Conservation (phyloP, 2,113 vertebrate genomes). For the Gallinago jamesoni region DNA sequence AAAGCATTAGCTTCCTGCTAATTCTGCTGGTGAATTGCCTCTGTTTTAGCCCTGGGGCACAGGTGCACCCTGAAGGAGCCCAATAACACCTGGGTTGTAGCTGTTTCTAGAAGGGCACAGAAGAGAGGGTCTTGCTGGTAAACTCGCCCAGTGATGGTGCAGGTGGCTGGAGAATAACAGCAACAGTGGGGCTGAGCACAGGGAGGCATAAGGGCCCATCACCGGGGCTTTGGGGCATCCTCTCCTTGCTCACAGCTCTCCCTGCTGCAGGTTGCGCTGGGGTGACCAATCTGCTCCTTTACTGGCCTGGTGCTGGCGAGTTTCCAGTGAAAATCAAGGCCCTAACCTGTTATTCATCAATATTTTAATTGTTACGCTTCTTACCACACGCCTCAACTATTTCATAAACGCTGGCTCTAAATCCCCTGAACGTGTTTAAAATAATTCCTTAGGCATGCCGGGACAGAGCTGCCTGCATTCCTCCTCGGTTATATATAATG, state of each 20-base stretch:
- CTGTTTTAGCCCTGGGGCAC: background rate
- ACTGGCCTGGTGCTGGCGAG: background rate
- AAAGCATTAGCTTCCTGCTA: background rate
- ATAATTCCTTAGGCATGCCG: background rate
- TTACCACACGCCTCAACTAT: background rate
- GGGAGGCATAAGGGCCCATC: background rate
- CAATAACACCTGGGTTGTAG: background rate
- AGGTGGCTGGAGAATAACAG: no score
- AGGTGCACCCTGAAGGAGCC: background rate
- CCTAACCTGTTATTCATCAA: background rate
- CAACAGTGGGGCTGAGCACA: background rate
- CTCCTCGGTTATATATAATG: background rate
- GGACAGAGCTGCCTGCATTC: background rate
- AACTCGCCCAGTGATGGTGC: background rate
- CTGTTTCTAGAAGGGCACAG: background rate
- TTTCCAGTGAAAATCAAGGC: background rate
- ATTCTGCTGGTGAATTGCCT: background rate
- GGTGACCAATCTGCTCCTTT: background rate
- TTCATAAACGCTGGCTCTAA: background rate
- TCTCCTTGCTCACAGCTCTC: fast-evolving
- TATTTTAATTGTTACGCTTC: background rate
- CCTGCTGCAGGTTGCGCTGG: background rate
- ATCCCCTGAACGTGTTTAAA: background rate
- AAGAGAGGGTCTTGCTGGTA: background rate
- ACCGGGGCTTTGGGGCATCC: fast-evolving